phyloP scores from a whole-genome alignment of 2,113 vertebrate species.

The Zosterops pallidus region DNA sequence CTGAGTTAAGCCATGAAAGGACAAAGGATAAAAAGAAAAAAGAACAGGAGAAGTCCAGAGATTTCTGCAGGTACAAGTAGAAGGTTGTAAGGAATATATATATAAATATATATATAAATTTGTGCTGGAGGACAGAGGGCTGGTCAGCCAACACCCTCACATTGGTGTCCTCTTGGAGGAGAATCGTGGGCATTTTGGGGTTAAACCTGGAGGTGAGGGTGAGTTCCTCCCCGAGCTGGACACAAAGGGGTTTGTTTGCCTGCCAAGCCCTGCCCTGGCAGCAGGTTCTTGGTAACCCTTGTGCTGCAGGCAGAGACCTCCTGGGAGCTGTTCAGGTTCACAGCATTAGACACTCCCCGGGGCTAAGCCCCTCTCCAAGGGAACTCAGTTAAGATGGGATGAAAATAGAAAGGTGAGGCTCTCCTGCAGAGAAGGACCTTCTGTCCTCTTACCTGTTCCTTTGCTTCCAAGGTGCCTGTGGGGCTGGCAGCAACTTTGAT shows the following conservation, averaged over 20 bases:
- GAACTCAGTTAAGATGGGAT: background rate
- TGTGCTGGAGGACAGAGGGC: background rate
- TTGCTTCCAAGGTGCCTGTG: fast-evolving
- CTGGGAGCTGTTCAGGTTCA: background rate
- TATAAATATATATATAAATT: no score
- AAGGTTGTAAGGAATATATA: background rate
- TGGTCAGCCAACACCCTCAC: background rate
- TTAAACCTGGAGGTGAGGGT: background rate
- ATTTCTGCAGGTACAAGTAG: background rate
- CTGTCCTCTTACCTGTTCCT: background rate
- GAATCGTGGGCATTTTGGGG: fast-evolving
- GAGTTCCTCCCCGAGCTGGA: background rate
- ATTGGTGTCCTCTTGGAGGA: background rate
- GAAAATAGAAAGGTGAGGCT: background rate
- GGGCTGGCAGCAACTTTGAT: background rate
- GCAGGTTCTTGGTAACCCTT: background rate
- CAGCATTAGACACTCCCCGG: fast-evolving
- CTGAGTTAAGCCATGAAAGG: background rate
- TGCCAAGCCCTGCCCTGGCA: background rate
- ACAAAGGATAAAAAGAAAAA: background rate
- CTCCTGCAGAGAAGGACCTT: background rate
- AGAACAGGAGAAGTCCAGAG: background rate
- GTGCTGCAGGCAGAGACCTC: background rate
- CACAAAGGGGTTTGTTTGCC: background rate
- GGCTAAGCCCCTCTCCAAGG: background rate